Evolutionary conservation across 2,113 vertebrate genomes (phyloP), one percentile per base, ranked within the genome.

Genomic region (Epinephelus lanceolatus): DNA sequence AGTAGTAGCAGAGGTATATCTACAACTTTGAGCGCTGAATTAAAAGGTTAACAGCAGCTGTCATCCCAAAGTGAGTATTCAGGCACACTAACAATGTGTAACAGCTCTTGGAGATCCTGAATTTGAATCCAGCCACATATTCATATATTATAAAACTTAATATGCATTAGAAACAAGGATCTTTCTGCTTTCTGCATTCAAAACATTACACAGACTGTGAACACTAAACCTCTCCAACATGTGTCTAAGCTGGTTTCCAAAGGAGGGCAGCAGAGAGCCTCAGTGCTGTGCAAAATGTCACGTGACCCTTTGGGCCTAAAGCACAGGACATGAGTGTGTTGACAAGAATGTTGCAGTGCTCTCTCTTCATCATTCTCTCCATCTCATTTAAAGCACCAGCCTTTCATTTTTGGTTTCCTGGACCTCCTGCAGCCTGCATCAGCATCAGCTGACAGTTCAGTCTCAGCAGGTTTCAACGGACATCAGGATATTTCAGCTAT

Each of bases 211-310:
- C 0, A 0, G 3, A 4, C 19, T 40, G 6, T 9, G n/a, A 27
- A 37, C 18, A 66, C 4, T 19, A 0, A 27, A 23, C 0, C 6
- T 25, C 37, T 59, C 1, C 47, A 65, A 19, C 45, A 23, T 74
- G n/a, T 74, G 60, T 80, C 40, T 70, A 15, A 47, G 15, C 9
- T 25, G 13, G 27, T 45, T 37, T 87, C 93, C 95, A 91, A 37
- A 78, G 45, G 93, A 88, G 90, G 92, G 93, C 93, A 94, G 92
- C 88, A 94, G 75, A 90, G 85, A 85, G 74, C 77, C 69, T 89
- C 21, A 4, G 25, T 69, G 45, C 2, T 63, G 18, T 23, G 52
- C 33, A 80, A 70, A 9, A 71, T 49, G 55, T 93, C 94, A 95
- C 85, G 72, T 95, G 95, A 93, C 66, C 45, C 0, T 17, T 71